Evolutionary conservation across 2,888 invertebrate genomes (phyloP).

Genomic region (Trachelus iudaicus): DNA sequence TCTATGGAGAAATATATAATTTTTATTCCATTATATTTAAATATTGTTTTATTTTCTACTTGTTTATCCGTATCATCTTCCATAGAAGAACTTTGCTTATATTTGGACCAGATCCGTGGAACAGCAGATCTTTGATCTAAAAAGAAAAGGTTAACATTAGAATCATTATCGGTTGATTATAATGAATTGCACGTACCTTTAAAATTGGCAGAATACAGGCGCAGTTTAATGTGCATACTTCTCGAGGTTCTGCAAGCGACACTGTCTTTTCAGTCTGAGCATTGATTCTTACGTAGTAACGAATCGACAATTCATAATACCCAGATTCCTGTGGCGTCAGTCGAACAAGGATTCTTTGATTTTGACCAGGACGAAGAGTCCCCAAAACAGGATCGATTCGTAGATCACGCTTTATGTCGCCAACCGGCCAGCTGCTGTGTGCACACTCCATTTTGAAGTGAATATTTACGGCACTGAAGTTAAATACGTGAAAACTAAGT

Average conservation of each 20-base stretch:
- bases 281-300: constrained; percentile 53
- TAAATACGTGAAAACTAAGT: constrained; percentile 59
- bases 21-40: constrained; percentile 12
- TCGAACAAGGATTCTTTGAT: constrained; percentile 46
- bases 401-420: constrained; percentile 33
- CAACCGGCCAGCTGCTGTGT: constrained; percentile 32
- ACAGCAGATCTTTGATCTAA: constrained; percentile 60
- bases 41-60: constrained; percentile 45
- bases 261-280: constrained; percentile 31
- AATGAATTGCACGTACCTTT: constrained; percentile 44
- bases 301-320: constrained; percentile 50
- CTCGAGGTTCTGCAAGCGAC: constrained; percentile 25
- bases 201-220: constrained; percentile 56
- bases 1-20: constrained; percentile 31
- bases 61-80: constrained; percentile 60
- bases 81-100: constrained; percentile 62
- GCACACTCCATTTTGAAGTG: constrained; percentile 51
- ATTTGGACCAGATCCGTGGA: constrained; percentile 38
- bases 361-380: constrained; percentile 48
- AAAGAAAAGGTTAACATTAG: constrained; percentile 21
- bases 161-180: constrained; percentile 1
- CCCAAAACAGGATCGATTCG: constrained; percentile 42
- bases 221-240: constrained; percentile 49
- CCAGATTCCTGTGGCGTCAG: constrained; percentile 52
- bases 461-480: constrained; percentile 62